A percentile compares a stretch with the other conserved stretches of the same genome.
These are phyloP conservation scores for Sebastes diaconus DNA, from an alignment of 2,797 vertebrate species.

Conservation along the genomic window DNA sequence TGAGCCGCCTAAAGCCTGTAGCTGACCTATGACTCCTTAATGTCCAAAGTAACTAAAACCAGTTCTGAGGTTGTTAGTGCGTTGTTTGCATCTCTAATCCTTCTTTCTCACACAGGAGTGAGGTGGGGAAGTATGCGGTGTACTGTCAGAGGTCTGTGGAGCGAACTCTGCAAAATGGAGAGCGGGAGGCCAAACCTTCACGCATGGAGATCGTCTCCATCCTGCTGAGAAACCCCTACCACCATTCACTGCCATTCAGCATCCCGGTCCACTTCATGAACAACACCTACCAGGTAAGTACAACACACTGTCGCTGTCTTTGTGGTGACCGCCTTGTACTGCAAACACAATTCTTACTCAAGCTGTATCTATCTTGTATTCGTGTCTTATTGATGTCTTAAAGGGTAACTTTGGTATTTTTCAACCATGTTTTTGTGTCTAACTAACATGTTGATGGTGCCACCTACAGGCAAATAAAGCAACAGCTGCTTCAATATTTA, in stretches of 20 bases:
- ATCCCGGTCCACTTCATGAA: slow-evolving; percentile 97
- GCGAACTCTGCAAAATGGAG: slow-evolving; percentile 88
- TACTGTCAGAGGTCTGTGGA: slow-evolving; percentile 95
- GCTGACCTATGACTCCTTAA: background rate
- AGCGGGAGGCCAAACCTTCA: slow-evolving; percentile 93
- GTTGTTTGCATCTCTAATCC: background rate
- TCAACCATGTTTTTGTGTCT: no score
- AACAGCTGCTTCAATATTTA: background rate
- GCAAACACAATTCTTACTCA: background rate
- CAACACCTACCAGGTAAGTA: slow-evolving; percentile 91
- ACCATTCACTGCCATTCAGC: slow-evolving; percentile 95
- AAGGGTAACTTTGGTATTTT: no score
- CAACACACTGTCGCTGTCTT: background rate
- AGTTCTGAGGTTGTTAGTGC: background rate
- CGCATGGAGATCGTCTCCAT: slow-evolving; percentile 97
- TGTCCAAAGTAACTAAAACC: background rate
- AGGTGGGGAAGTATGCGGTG: slow-evolving; percentile 94
- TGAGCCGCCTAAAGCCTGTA: slow-evolving; percentile 55
- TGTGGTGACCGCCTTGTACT: background rate
- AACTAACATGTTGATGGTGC: background rate
- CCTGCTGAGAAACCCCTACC: slow-evolving; percentile 95
- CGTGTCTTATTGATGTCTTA: background rate
- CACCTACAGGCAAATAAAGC: background rate
- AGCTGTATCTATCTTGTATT: background rate
- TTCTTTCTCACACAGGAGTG: slow-evolving; percentile 79